Conservation (phyloP, 2,797 vertebrate species). For the Urophycis tenuis region DNA sequence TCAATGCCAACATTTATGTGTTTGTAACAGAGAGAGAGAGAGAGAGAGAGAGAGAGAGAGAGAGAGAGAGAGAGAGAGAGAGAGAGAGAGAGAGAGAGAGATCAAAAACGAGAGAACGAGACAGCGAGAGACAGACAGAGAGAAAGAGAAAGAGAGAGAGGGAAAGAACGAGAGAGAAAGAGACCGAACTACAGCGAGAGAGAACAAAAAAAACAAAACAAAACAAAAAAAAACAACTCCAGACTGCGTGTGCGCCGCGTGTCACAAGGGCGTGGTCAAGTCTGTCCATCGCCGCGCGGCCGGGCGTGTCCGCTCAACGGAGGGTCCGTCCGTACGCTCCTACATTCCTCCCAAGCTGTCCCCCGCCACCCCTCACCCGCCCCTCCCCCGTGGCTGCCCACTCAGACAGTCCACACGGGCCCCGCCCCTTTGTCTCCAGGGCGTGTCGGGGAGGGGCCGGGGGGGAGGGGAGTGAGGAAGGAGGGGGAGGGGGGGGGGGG, state of each 20-base stretch:
- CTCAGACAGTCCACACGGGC: constrained; percentile 54
- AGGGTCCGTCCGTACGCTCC: constrained; percentile 33
- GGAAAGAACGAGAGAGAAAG: constrained; percentile 3
- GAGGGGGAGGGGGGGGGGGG: not conserved
- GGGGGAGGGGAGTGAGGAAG: not conserved
- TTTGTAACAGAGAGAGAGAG: not conserved
- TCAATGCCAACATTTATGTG: not conserved
- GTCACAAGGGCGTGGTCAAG: constrained; percentile 39
- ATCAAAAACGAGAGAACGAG: constrained; percentile 4
- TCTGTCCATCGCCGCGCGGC: constrained; percentile 47
- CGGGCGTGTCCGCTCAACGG: constrained; percentile 29
- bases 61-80: constrained; percentile 5
- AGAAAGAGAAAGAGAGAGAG: not conserved
- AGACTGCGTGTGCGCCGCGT: constrained; percentile 34
- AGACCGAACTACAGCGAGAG: constrained; percentile 3
- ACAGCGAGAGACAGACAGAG: constrained; percentile 5
- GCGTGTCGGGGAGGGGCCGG: constrained; percentile 19
- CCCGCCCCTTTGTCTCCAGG: constrained; percentile 46
- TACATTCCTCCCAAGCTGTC: constrained; percentile 24
- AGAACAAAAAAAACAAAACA: constrained; percentile 14
- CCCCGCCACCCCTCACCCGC: too few relatives aligned
- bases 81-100: constrained; percentile 1
- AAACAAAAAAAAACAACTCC: too few relatives aligned
- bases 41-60: not conserved
- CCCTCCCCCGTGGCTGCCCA: constrained; percentile 48